A percentile compares a stretch with the other conserved stretches of the same genome.
Evolutionary conservation across 2,113 vertebrate genomes (phyloP).

Genomic region (Poeciliopsis occidentalis): DNA sequence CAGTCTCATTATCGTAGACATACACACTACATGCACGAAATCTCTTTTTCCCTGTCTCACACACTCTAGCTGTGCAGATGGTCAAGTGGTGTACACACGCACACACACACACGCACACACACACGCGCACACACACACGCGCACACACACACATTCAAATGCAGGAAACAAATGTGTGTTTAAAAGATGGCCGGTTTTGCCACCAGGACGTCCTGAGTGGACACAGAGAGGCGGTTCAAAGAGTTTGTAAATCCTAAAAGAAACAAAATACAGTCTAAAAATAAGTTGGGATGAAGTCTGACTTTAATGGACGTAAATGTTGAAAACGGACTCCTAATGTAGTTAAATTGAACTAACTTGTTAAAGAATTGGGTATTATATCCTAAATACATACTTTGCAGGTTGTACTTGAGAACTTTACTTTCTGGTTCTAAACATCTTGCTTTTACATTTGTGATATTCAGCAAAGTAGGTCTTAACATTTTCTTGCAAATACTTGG

Average conservation of each 20-base stretch:
- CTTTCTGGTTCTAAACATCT: background rate
- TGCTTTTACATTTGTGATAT: background rate
- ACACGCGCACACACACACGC: slow-evolving; percentile 24
- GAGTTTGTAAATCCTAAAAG: background rate
- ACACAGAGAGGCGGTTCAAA: slow-evolving; percentile 8
- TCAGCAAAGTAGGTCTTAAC: background rate
- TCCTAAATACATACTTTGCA: background rate
- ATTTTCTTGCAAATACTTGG: background rate
- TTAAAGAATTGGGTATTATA: background rate
- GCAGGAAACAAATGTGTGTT: slow-evolving; percentile 36
- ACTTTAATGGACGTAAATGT: background rate
- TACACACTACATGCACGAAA: slow-evolving; percentile 32
- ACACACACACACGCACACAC: slow-evolving; percentile 24
- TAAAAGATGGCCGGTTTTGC: slow-evolving; percentile 20
- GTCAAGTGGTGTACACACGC: background rate
- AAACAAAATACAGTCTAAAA: background rate
- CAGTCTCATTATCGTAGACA: slow-evolving; percentile 2
- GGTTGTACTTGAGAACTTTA: background rate
- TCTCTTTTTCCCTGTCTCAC: slow-evolving; percentile 4
- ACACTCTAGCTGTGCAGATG: slow-evolving; percentile 1
- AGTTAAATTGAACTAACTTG: background rate
- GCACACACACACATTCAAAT: slow-evolving; percentile 28
- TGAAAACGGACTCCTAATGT: background rate
- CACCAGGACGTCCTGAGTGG: slow-evolving; percentile 28
- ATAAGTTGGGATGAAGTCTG: background rate